Base-by-base conservation (phyloP, 2,888 invertebrate genomes). In the Pedicia rivosa region DNA sequence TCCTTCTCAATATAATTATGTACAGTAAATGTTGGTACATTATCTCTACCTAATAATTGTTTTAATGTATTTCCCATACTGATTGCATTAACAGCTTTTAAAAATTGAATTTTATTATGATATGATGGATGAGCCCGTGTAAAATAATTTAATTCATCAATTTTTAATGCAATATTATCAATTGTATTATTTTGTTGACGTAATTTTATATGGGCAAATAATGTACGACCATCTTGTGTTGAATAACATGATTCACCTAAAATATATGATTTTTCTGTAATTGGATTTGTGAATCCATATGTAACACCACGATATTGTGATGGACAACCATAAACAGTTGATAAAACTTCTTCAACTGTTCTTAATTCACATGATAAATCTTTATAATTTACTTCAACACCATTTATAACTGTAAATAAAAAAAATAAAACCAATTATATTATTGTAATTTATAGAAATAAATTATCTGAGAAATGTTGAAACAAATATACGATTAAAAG, bases 221-320 rank as follows among this genome's bases (percentile, higher is more conserved):
- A 34, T 0, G 51, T 51, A 8, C 44, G 42, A 3, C 53, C 54
- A 2, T 38, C 40, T 5, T 35, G 24, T 7, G 41, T 44, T 19
- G 46, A 44, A 22, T 51, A 53, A 39, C 54, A 54, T 2, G 53
- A 48, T 37, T 52, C 52, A 5, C 53, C 54, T 13, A 50, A 40
- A 10, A 53, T 42, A 19, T 45, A 45, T 0, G 49, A 43, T 5
- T 46, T 32, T 5, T 43, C 36, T 28, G 50, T 45, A 5, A 47
- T 29, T 3, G 54, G 53, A 46, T 54, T 47, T 6, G 50, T 47
- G 30, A 47, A 50, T 5, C 52, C 54, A 35, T 46, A 52, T 37
- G 43, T 42, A 4, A 47, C 47, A 6, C 47, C 43, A 7, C 45
- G 47, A 16, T 42, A 39, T 12, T 42, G 38, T n/a, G 36, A 35